phyloP scores from a whole-genome alignment of 2,888 invertebrate genomes.

The Bellardia pandia region DNA sequence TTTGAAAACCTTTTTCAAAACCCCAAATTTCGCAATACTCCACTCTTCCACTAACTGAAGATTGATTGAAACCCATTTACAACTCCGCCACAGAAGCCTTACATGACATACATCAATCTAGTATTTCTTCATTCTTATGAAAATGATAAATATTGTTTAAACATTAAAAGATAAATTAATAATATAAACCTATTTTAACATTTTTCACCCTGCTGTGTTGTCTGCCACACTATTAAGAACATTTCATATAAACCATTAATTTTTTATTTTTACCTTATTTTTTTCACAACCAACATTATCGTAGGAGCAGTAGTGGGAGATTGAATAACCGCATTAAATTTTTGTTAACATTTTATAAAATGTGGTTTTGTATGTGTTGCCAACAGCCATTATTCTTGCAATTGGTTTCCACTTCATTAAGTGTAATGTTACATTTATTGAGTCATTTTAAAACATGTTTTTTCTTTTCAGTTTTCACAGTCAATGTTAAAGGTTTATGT shows the following conservation, averaged over 20 bases:
- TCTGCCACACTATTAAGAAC: neutral
- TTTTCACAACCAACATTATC: neutral
- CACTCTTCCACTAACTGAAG: too few species aligned
- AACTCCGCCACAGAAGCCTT: too few species aligned
- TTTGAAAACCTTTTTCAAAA: too few species aligned
- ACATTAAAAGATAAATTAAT: conserved; percentile 1
- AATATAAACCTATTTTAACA: neutral
- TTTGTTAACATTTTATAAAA: conserved; percentile 29
- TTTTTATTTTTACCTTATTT: neutral
- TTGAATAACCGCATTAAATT: conserved; percentile 18
- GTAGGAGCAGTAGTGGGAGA: neutral
- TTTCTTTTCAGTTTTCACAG: conserved; percentile 1
- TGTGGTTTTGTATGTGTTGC: conserved; percentile 32
- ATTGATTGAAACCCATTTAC: too few species aligned
- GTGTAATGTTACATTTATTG: conserved; percentile 64
- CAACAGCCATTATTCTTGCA: conserved; percentile 47
- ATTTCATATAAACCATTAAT: conserved; percentile 14
- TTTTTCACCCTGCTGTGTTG: neutral
- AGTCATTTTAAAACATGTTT: conserved; percentile 46
- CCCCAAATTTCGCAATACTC: too few species aligned
- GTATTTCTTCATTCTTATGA: neutral
- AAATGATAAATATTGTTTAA: neutral
- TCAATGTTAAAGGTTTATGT: conserved; percentile 27
- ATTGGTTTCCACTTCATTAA: conserved; percentile 69
- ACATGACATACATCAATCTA: too few species aligned